Percentiles rank a stretch among this genome's conserved stretches.
Conservation (phyloP, 2,888 invertebrate species). For the Agrilus biguttatus region DNA sequence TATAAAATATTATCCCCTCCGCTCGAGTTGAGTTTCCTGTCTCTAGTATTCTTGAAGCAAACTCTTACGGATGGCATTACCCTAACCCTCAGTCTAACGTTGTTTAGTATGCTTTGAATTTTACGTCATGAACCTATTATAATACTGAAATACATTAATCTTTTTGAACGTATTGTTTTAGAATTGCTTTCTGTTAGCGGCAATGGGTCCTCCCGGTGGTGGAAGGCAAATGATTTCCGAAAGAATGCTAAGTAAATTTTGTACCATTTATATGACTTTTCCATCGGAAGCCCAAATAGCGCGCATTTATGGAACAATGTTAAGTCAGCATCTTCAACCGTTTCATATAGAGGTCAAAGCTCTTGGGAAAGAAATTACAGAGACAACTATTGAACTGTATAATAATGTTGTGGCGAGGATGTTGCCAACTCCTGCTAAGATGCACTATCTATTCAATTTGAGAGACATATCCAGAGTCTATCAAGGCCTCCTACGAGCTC, state of each 20-base stretch:
- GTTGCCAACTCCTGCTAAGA: constrained; percentile 77
- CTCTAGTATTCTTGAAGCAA: no score
- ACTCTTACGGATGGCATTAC: no score
- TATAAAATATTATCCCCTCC: no score
- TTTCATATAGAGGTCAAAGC: constrained; percentile 70
- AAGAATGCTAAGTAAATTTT: constrained; percentile 66
- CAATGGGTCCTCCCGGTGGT: constrained; percentile 81
- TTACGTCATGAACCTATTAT: no score
- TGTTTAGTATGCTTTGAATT: no score
- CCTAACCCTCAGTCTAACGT: no score
- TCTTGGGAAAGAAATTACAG: constrained; percentile 50
- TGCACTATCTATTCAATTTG: constrained; percentile 81
- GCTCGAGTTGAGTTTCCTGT: no score
- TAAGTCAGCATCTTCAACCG: constrained; percentile 59
- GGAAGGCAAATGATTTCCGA: constrained; percentile 67
- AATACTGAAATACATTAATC: no score
- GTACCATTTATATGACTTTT: constrained; percentile 64
- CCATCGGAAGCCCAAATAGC: constrained; percentile 64
- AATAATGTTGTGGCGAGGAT: constrained; percentile 56
- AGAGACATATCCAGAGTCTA: constrained; percentile 77
- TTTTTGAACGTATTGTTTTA: constrained; percentile 28
- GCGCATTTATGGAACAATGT: constrained; percentile 74
- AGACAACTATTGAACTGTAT: constrained; percentile 66
- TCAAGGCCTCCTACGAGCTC: constrained; percentile 66
- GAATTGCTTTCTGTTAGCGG: constrained; percentile 64